Base-by-base conservation (phyloP, 2,888 invertebrate genomes). In the Sarcophaga subvicina region DNA sequence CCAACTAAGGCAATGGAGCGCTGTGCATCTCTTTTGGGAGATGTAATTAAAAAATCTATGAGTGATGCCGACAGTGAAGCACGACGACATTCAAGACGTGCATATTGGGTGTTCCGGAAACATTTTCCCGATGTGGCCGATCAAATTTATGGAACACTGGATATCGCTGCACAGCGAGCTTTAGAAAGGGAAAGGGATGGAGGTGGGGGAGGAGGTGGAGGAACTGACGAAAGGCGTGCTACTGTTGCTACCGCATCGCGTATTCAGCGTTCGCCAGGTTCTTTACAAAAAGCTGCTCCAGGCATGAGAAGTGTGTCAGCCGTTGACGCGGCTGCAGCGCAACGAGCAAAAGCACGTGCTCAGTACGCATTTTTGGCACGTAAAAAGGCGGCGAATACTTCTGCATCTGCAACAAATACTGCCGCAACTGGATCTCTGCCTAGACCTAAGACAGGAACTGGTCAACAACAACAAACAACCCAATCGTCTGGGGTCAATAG, bases 31-130 rank as follows among this genome's bases (percentile, higher is more conserved):
- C 94, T 95, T 2, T 93, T 99, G 4, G 96, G 97, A 88, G 99
- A 99, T 89, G 96, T 97, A 1, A 96, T 99, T 25, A 95, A 96
- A 86, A 96, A 96, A 88, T 98, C 98, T 0, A 96, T 99, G 87
- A 95, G 96, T 2, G 99, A 99, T 94, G 99, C 99, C 0, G 99
- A 99, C 93, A 95, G 97, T 47, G 97, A 97, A 76, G 98, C 99
- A 0, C 94, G 99, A 89, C 96, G 96, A 12, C 95, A 95, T 90
- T 90, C 90, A 1, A 90, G 83, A 92, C 97, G 98, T 91, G 97
- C 98, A n/a, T 99, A 96, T 94, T 97, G 97, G 95, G 96, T 96
- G 20, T 99, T 98, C 94, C 96, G 96, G 78, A 96, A 97, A 3
- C 97, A 98, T 91, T 99, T 99, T 94, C 98, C 98, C 0, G 97